phyloP scores from a whole-genome alignment of 2,797 vertebrate genomes.

The Hephaestus fuliginosus region DNA sequence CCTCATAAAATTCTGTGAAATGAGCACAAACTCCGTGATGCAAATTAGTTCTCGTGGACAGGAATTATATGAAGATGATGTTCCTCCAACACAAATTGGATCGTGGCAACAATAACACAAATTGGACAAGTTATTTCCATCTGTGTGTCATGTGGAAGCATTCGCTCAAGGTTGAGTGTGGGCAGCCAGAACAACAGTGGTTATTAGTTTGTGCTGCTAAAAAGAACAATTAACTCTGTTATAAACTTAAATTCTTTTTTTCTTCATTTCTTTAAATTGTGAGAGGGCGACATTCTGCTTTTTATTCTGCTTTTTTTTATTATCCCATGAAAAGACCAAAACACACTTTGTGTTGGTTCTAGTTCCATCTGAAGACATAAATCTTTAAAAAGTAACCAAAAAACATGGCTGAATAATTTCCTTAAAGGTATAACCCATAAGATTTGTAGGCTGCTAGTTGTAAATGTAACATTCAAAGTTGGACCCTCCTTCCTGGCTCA shows the following conservation, averaged over 20 bases:
- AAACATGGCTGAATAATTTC: neutral
- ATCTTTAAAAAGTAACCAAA: neutral
- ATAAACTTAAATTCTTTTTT: neutral
- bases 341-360: neutral
- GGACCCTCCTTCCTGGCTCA: too few relatives aligned
- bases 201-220: neutral
- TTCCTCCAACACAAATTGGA: slow-evolving; percentile 36
- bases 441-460: too few relatives aligned
- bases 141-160: slow-evolving; percentile 13
- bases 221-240: neutral
- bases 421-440: too few relatives aligned
- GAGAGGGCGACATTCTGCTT: neutral
- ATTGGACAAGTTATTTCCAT: slow-evolving; percentile 34
- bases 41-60: slow-evolving; percentile 46
- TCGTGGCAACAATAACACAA: slow-evolving; percentile 26
- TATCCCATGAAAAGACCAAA: neutral
- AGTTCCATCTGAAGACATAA: neutral
- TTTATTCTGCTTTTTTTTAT: neutral
- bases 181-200: slow-evolving; percentile 1
- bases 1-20: slow-evolving; percentile 41
- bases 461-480: too few relatives aligned
- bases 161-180: neutral
- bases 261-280: neutral
- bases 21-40: slow-evolving; percentile 40
- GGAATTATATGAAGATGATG: slow-evolving; percentile 32